Evolutionary conservation across 2,888 invertebrate genomes (phyloP).

Genomic region (Lepeophtheirus nordmannii): DNA sequence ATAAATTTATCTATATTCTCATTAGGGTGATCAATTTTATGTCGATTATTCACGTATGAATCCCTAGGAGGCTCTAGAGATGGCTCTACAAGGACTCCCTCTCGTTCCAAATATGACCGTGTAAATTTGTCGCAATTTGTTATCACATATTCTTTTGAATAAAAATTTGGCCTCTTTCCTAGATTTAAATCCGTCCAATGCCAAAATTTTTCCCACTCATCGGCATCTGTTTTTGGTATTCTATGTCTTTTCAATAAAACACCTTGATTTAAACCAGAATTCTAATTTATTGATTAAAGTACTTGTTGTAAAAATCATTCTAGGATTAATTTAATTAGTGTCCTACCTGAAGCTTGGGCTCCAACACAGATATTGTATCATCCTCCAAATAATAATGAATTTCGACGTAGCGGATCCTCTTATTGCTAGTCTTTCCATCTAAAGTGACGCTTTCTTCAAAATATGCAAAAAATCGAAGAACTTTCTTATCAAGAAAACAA

Average conservation of each 20-base stretch:
- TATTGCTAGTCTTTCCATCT: neutral
- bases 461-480: slow-evolving; percentile 12
- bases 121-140: slow-evolving; percentile 10
- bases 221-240: neutral
- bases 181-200: slow-evolving; percentile 18
- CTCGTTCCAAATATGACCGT: neutral
- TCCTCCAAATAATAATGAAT: slow-evolving; percentile 8
- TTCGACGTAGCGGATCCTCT: neutral
- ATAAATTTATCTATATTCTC: neutral
- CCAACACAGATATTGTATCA: slow-evolving; percentile 5
- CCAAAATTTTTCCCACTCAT: neutral
- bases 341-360: slow-evolving; percentile 3
- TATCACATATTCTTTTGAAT: neutral
- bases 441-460: slow-evolving; percentile 4
- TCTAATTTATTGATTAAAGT: neutral
- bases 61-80: neutral
- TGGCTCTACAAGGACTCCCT: neutral
- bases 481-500: slow-evolving; percentile 12
- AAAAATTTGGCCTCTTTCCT: neutral
- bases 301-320: no score
- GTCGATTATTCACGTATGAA: neutral
- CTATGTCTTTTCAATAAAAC: slow-evolving; percentile 7
- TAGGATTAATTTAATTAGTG: neutral
- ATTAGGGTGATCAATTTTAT: neutral
- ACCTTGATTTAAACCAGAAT: slow-evolving; percentile 15